A percentile compares a stretch with the other conserved stretches of the same genome.
phyloP scores from a whole-genome alignment of 2,888 invertebrate genomes.

The Creontiades dilutus region DNA sequence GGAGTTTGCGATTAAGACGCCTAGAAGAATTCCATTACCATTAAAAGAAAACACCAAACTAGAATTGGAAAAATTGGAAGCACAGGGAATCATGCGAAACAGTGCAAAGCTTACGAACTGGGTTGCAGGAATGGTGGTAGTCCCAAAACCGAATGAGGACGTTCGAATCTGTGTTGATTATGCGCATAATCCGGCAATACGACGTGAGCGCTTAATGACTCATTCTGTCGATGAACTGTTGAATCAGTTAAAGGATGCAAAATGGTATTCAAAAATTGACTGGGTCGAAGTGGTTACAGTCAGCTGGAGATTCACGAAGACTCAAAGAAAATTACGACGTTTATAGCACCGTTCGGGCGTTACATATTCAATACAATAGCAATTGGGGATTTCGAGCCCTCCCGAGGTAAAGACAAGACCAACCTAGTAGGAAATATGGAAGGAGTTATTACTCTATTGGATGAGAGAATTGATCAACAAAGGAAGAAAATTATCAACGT shows the following conservation, averaged over 20 bases:
- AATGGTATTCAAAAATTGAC: not conserved
- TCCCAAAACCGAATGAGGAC: not conserved
- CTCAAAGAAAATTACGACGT: not conserved
- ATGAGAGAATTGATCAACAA: not conserved
- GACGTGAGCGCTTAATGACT: constrained; percentile 41
- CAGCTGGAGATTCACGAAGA: not conserved
- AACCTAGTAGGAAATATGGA: not conserved
- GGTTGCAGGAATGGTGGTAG: constrained; percentile 60
- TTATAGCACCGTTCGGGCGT: not conserved
- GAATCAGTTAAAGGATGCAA: not conserved
- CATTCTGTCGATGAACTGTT: constrained; percentile 56
- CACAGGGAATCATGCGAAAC: too few species aligned
- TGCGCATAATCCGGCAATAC: constrained; percentile 18
- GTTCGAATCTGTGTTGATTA: constrained; percentile 62
- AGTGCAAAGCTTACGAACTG: too few species aligned
- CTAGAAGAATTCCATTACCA: constrained; percentile 40
- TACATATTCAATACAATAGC: not conserved
- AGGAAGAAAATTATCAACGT: too few species aligned
- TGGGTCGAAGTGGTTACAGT: not conserved
- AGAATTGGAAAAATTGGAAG: constrained; percentile 22
- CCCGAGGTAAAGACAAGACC: not conserved
- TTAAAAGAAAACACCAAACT: constrained; percentile 31
- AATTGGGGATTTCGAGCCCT: not conserved
- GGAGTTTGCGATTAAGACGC: constrained; percentile 30
- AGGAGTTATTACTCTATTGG: not conserved